These are phyloP conservation scores for Escarpia spicata DNA, from an alignment of 2,888 invertebrate genomes.

Conservation along the genomic window DNA sequence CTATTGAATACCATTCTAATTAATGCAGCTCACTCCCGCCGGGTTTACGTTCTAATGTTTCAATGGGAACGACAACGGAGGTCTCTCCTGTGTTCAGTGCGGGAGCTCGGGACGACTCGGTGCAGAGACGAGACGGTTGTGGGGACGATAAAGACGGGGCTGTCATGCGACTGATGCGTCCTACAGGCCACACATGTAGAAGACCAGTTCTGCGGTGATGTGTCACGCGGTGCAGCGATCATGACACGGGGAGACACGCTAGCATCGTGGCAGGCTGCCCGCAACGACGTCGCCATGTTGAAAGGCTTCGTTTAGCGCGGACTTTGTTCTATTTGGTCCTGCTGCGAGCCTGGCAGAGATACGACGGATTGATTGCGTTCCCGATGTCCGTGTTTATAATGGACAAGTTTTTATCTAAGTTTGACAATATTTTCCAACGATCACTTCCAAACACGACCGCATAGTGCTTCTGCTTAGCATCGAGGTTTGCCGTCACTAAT, in stretches of 20 bases:
- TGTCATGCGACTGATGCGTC: neutral
- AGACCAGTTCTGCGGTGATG: neutral
- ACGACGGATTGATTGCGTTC: neutral
- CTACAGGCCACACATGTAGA: neutral
- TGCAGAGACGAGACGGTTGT: neutral
- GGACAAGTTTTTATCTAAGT: neutral
- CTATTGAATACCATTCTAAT: neutral
- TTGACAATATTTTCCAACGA: neutral
- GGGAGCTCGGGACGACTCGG: neutral
- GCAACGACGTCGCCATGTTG: neutral
- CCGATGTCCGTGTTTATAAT: neutral
- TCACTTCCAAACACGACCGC: neutral
- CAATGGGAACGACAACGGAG: neutral
- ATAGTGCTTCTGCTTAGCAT: neutral
- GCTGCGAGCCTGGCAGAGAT: neutral
- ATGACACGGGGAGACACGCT: neutral
- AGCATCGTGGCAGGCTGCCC: neutral
- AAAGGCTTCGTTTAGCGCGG: neutral
- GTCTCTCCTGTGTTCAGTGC: neutral
- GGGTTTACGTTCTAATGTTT: neutral
- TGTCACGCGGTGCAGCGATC: neutral
- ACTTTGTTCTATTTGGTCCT: neutral
- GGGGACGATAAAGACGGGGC: neutral
- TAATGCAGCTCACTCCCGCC: neutral
- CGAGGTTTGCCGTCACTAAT: neutral